Percentiles rank a stretch among this genome's conserved stretches.
phyloP scores from a whole-genome alignment of 2,797 vertebrate species.

The Etheostoma perlongum region DNA sequence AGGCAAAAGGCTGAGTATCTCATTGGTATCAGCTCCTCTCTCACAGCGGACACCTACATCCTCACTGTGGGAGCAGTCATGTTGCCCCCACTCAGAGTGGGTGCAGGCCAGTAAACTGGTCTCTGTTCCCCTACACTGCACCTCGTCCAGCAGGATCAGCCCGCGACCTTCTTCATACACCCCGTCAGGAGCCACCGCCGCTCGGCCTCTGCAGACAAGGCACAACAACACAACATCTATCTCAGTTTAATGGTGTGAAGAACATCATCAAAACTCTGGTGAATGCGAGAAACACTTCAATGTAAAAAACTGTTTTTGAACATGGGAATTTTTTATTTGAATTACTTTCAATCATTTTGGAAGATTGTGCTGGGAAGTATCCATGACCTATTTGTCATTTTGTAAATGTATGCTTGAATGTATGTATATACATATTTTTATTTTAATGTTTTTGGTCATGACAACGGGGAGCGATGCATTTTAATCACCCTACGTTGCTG shows the following conservation, averaged over 20 bases:
- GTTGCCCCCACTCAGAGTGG: constrained; percentile 88
- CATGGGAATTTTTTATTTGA: too few species aligned
- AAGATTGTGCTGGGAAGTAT: too few species aligned
- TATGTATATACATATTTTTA: too few species aligned
- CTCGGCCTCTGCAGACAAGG: constrained; percentile 69
- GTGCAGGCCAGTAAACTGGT: constrained; percentile 86
- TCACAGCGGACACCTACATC: constrained; percentile 89
- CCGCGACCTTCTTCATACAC: constrained; percentile 86
- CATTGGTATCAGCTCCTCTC: constrained; percentile 73
- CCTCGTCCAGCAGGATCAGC: constrained; percentile 90
- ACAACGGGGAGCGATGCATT: too few species aligned
- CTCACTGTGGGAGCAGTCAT: constrained; percentile 93
- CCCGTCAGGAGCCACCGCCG: constrained; percentile 63
- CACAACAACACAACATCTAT: not conserved
- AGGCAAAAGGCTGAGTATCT: constrained; percentile 46
- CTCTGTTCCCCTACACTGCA: constrained; percentile 89
- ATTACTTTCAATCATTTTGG: too few species aligned
- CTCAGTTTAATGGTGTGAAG: not conserved
- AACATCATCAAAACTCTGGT: not conserved
- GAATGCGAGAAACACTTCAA: not conserved
- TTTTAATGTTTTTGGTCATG: too few species aligned
- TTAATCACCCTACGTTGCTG: too few species aligned
- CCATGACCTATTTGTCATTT: too few species aligned
- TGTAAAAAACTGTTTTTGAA: not conserved
- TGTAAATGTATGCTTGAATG: too few species aligned